Evolutionary conservation across 2,888 invertebrate genomes (phyloP), one percentile per base, ranked within the genome.

Genomic region (Bembecia ichneumoniformis): DNA sequence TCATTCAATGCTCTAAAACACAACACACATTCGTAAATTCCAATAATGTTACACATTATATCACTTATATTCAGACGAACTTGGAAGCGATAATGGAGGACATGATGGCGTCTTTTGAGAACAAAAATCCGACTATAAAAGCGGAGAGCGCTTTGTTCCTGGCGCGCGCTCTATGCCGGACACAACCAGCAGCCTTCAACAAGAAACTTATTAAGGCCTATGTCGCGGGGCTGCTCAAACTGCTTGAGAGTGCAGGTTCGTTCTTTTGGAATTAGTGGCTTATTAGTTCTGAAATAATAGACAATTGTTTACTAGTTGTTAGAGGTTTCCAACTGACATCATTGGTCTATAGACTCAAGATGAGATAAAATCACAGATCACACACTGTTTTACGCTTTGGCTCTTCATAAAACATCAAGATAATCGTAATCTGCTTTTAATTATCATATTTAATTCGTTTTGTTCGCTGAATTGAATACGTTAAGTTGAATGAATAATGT

Each of bases 121-220:
- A 95, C 72, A 97, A 97, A 82, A 97, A 97, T 80, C 97, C 97
- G 0, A 91, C 91, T 3, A 94, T 97, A 1, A 96, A 96, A 77
- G 90, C 94, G 0, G 97, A 97, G 82, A 95, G 94, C 0, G 92
- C 95, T 0, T 74, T 92, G 40, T 98, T 97, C 77, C 75, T 98
- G 46, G 91, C 95, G 0, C 90, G 98, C 40, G 93, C 94, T 14
- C 93, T 98, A 63, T 89, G 94, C 3, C 91, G 91, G 63, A 95
- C 95, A 3, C 93, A 94, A 47, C 94, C 97, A 0, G 87, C 92
- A 0, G 90, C 93, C 17, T 88, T 97, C 50, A 96, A 93, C 63
- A 98, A 98, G 80, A 99, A 98, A 75, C 80, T 96, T 3, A 79
- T 98, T 13, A 98, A 98, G 77, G 90, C 92, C 0, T 91, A 96